Evolutionary conservation across 2,797 vertebrate genomes (phyloP).

Genomic region (Phrynocephalus vlangalii): DNA sequence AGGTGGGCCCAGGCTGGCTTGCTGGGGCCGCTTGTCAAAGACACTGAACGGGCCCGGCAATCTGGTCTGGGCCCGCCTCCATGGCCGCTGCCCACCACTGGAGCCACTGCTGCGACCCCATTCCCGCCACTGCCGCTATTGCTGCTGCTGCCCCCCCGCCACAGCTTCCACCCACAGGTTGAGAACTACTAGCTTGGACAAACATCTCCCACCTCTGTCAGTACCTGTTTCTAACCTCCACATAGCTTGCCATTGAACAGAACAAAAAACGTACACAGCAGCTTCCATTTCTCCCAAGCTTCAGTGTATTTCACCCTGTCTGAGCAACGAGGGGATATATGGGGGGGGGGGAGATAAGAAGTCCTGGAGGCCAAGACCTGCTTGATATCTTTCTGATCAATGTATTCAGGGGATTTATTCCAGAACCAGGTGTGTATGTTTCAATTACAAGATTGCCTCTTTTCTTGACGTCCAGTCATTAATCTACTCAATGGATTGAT

Average conservation of each 20-base stretch:
- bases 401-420: conserved; percentile 53
- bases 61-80: too few relatives aligned
- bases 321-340: neutral
- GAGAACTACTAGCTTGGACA: too few relatives aligned
- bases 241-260: too few relatives aligned
- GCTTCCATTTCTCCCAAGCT: conserved; percentile 14
- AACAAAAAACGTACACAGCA: too few relatives aligned
- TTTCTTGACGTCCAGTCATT: conserved; percentile 43
- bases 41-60: too few relatives aligned
- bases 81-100: too few relatives aligned
- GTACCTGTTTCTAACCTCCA: neutral
- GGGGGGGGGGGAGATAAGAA: neutral
- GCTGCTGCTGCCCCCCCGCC: too few relatives aligned
- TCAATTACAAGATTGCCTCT: conserved; percentile 54
- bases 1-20: too few relatives aligned
- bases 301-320: neutral
- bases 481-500: conserved; percentile 59
- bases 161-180: too few relatives aligned
- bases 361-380: neutral
- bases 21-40: too few relatives aligned
- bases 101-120: too few relatives aligned
- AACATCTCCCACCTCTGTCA: neutral
- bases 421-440: conserved; percentile 33
- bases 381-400: conserved; percentile 24
- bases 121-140: too few relatives aligned